Conservation (phyloP, 2,797 vertebrate species). For the Channa striata region DNA sequence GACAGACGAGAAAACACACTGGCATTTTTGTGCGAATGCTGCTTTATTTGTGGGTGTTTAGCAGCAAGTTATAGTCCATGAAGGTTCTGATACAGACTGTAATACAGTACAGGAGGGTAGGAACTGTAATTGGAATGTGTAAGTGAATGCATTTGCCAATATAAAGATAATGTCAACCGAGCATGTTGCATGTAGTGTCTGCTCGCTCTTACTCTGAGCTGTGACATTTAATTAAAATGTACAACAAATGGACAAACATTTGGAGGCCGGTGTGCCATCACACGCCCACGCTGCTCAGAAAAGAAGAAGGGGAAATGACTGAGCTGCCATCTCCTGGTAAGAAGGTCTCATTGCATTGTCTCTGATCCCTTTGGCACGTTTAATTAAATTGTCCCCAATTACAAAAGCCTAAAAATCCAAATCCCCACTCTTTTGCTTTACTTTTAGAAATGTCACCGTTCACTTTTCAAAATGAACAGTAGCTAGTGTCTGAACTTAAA, state of each 20-base stretch:
- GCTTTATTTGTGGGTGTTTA: slow-evolving; percentile 1
- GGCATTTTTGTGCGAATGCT: neutral
- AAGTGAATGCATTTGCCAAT: neutral
- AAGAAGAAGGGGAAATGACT: neutral
- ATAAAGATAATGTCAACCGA: neutral
- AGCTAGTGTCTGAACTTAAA: neutral
- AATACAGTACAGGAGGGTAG: neutral
- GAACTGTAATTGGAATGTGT: neutral
- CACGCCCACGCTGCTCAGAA: slow-evolving; percentile 23
- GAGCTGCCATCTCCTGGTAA: slow-evolving; percentile 76
- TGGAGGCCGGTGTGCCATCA: neutral
- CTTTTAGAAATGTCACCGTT: neutral
- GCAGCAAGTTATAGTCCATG: neutral
- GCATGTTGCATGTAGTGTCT: neutral
- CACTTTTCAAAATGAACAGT: slow-evolving; percentile 19
- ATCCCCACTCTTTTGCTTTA: slow-evolving; percentile 10
- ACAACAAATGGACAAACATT: neutral
- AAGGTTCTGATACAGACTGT: neutral
- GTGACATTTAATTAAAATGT: neutral
- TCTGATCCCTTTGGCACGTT: neutral
- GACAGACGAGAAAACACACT: neutral
- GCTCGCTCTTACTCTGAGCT: neutral
- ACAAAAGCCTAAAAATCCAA: neutral
- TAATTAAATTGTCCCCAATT: slow-evolving; percentile 1
- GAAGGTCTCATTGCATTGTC: slow-evolving; percentile 36